Evolutionary conservation across 2,113 vertebrate species (phyloP).

Genomic region (Hemibagrus wyckioides): DNA sequence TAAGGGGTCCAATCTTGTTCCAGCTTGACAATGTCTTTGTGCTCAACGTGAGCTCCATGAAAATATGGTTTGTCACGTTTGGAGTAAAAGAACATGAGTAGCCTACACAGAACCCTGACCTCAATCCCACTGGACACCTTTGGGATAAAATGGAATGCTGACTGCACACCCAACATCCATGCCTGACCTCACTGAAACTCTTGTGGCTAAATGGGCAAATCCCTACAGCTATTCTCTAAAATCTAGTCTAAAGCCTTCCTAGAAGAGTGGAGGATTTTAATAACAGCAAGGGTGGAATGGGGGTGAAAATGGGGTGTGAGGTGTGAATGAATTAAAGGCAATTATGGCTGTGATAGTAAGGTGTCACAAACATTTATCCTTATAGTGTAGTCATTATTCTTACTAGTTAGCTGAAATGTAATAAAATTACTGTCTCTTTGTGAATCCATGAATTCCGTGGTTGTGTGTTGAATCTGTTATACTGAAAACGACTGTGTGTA

Average conservation of each 20-base stretch:
- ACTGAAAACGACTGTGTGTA: background rate
- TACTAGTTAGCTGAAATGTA: background rate
- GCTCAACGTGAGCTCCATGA: background rate
- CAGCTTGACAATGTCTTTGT: background rate
- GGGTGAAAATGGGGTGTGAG: too few species aligned
- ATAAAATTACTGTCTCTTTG: background rate
- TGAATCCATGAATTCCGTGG: background rate
- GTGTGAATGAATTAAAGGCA: too few species aligned
- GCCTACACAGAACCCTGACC: background rate
- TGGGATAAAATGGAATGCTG: background rate
- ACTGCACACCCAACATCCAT: background rate
- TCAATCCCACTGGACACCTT: background rate
- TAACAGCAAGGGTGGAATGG: background rate
- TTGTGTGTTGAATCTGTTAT: background rate
- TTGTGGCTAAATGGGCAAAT: background rate
- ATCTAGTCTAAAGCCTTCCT: background rate
- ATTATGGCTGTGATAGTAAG: background rate
- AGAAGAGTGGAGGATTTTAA: background rate
- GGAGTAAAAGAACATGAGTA: background rate
- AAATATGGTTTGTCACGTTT: background rate
- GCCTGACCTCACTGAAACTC: background rate
- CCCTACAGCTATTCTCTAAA: background rate
- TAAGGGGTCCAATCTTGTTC: background rate
- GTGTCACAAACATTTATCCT: background rate
- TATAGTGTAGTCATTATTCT: background rate